Conservation (phyloP, 1,140 invertebrate species). For the Ptiloglossa arizonensis region DNA sequence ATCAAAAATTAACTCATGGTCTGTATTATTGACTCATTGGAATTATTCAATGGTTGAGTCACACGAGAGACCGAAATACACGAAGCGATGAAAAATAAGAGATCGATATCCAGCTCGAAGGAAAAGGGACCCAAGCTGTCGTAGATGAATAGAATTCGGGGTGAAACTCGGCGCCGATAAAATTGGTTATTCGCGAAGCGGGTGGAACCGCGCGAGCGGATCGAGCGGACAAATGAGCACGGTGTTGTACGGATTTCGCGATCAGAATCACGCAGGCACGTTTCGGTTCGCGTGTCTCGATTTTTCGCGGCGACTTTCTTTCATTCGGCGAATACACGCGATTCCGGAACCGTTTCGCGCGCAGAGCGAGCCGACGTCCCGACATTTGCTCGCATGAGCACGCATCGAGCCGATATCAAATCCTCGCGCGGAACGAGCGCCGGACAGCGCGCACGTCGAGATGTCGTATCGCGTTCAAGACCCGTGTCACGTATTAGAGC, state of each 20-base stretch:
- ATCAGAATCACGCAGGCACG: slow-evolving; percentile 5
- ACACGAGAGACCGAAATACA: too few relatives aligned
- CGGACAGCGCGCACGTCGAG: slow-evolving; percentile 26
- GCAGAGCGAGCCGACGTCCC: not conserved
- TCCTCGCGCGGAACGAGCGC: slow-evolving; percentile 31
- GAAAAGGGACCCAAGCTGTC: too few relatives aligned
- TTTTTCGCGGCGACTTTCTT: not conserved
- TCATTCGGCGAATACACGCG: not conserved
- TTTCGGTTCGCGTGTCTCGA: slow-evolving; percentile 4
- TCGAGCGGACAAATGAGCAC: slow-evolving; percentile 7
- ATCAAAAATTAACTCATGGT: too few relatives aligned
- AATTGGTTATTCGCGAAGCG: not conserved
- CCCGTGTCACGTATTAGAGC: slow-evolving; percentile 49
- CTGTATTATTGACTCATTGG: too few relatives aligned
- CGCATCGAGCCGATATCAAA: slow-evolving; percentile 20
- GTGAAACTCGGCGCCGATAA: not conserved
- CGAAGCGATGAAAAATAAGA: too few relatives aligned
- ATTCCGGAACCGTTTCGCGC: slow-evolving; percentile 5
- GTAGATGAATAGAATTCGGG: too few relatives aligned
- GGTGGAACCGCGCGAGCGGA: not conserved
- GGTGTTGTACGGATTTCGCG: slow-evolving; percentile 33
- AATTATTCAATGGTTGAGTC: too few relatives aligned
- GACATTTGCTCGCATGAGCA: not conserved
- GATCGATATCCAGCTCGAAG: too few relatives aligned
- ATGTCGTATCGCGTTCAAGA: slow-evolving; percentile 41